Conservation (phyloP, 2,888 invertebrate species). For the Abscondita cerata region DNA sequence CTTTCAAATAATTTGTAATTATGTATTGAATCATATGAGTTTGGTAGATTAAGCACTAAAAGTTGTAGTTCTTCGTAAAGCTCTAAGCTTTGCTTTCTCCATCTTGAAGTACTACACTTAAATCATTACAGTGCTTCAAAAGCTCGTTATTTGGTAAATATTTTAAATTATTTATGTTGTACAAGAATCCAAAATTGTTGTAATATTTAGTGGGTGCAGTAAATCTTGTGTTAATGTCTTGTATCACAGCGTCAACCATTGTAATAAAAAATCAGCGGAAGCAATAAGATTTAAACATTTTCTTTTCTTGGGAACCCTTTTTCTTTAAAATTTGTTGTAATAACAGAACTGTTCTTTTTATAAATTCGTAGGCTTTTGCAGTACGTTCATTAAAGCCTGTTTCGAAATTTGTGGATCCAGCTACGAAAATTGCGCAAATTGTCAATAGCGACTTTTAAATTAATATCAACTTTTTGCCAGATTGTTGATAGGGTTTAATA, state of each 20-base stretch:
- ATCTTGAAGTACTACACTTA: no score
- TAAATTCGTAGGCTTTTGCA: background rate
- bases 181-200: background rate
- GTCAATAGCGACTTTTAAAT: background rate
- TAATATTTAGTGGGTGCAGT: conserved; percentile 4
- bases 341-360: background rate
- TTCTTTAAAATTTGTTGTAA: background rate
- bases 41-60: no score
- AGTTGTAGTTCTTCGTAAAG: no score
- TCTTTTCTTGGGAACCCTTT: no score
- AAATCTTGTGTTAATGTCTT: conserved; percentile 5
- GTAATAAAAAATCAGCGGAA: conserved; percentile 2
- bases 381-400: conserved; percentile 1
- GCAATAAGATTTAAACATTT: background rate
- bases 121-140: no score
- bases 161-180: no score
- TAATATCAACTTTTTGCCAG: conserved; percentile 5
- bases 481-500: background rate
- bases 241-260: conserved; percentile 1
- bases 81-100: no score
- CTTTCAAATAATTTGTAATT: no score
- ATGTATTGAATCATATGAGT: background rate
- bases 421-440: conserved; percentile 1
- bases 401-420: background rate
- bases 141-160: no score